Conservation (phyloP, 1,140 invertebrate genomes). For the Drosophila prosaltans region DNA sequence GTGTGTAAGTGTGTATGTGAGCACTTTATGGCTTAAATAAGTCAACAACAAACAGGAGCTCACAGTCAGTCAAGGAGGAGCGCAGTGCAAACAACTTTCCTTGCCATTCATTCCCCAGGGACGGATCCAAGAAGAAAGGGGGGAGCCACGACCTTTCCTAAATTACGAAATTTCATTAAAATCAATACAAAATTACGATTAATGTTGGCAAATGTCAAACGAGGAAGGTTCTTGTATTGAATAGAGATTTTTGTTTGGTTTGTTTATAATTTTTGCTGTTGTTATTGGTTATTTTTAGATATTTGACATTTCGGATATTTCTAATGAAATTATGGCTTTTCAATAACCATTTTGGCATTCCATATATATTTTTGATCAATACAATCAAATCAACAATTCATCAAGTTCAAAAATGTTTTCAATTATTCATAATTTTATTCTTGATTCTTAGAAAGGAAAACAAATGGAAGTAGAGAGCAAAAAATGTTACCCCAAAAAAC, state of each 20-base stretch:
- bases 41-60: conserved; percentile 68
- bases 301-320: too few relatives aligned
- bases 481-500: too few relatives aligned
- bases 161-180: conserved; percentile 8
- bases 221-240: neutral
- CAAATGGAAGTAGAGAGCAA: too few relatives aligned
- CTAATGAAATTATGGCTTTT: too few relatives aligned
- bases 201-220: neutral
- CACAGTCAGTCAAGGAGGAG: conserved; percentile 21
- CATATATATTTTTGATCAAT: too few relatives aligned
- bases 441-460: too few relatives aligned
- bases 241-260: neutral
- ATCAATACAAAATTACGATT: conserved; percentile 7
- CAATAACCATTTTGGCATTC: too few relatives aligned
- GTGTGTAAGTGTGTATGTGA: conserved; percentile 34
- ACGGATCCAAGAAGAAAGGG: neutral
- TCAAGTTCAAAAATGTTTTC: too few relatives aligned
- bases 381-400: too few relatives aligned
- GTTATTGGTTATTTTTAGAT: too few relatives aligned
- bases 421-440: too few relatives aligned
- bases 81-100: conserved; percentile 4
- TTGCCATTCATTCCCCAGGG: neutral
- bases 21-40: conserved; percentile 82
- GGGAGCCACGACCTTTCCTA: neutral
- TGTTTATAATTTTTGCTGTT: neutral